Evolutionary conservation across 2,888 invertebrate species (phyloP), one percentile per base, ranked within the genome.

Genomic region (Archips crataeganus): DNA sequence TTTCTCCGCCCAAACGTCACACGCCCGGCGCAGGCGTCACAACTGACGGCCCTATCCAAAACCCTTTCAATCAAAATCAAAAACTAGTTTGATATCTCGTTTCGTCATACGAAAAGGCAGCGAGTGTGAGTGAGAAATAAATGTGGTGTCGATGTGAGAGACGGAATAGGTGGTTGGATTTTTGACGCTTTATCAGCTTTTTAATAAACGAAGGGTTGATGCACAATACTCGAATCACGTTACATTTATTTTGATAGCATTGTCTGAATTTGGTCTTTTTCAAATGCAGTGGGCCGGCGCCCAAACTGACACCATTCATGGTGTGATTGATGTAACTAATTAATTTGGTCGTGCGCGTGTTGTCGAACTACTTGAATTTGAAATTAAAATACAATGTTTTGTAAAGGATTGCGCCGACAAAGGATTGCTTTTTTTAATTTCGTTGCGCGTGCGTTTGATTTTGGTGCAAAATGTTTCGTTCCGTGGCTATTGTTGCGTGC

Each of bases 301-400:
- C 75, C 75, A 78, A 77, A 82, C 84, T 88, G 90, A 89, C 91
- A 88, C 88, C 83, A 90, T 92, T 92, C 90, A 91, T 78, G 78
- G 78, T 79, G 82, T 93, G 94, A 94, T 93, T 91, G 94, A 94
- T 94, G 93, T 86, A 92, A 93, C 94, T 94, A 94, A 94, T 94
- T 94, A 94, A 94, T 94, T 93, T 92, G 84, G 89, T 90, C 84
- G 87, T 86, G 83, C 87, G 85, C 86, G 84, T 86, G 86, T 87
- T 85, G 81, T 78, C 70, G 75, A 85, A 85, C 84, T 84, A 57
- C 91, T 93, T 86, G 89, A 92, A 90, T 88, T 85, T 77, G 74
- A 86, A 89, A 88, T 89, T 84, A 81, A 87, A 87, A 89, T 83
- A 83, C 81, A 83, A 68, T 74, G 54, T 74, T 74, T 74, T 74